These are phyloP conservation scores for Paralichthys olivaceus DNA, from an alignment of 2,113 vertebrate species.

Conservation along the genomic window DNA sequence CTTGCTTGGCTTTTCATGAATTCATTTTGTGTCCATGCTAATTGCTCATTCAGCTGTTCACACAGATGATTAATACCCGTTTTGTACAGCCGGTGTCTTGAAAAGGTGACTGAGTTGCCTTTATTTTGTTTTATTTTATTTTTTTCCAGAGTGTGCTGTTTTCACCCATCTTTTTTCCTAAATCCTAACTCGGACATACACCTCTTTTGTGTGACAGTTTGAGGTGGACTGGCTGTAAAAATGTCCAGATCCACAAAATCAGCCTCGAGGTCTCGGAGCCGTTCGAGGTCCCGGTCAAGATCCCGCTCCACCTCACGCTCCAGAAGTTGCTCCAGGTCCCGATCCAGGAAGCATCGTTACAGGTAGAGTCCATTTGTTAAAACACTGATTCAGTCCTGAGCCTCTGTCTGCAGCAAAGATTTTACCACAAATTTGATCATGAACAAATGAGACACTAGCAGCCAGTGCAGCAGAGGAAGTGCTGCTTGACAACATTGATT, in stretches of 20 bases:
- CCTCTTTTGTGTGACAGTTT: constrained; percentile 68
- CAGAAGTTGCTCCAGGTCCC: constrained; percentile 86
- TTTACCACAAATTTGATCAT: too few species aligned
- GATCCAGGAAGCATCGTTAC: constrained; percentile 92
- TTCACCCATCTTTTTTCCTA: background rate
- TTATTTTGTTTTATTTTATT: background rate
- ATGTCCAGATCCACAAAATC: constrained; percentile 97
- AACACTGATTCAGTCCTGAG: background rate
- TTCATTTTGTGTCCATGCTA: background rate
- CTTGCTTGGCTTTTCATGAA: background rate
- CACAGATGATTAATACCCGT: background rate
- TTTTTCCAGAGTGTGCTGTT: background rate
- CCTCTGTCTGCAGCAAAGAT: background rate
- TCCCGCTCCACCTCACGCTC: constrained; percentile 92
- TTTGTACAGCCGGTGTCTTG: background rate
- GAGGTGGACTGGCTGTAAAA: constrained; percentile 68
- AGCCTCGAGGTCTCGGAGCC: constrained; percentile 91
- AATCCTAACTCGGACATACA: constrained; percentile 7
- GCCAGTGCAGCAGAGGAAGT: constrained; percentile 18
- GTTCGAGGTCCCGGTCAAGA: constrained; percentile 89
- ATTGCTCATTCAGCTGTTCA: constrained; percentile 3
- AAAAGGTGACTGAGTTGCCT: constrained; percentile 14
- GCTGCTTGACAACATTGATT: background rate
- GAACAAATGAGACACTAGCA: constrained; percentile 2
- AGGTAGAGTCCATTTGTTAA: constrained; percentile 80